These are phyloP conservation scores for Chaetops frenatus DNA, from an alignment of 2,113 vertebrate genomes.

Conservation along the genomic window DNA sequence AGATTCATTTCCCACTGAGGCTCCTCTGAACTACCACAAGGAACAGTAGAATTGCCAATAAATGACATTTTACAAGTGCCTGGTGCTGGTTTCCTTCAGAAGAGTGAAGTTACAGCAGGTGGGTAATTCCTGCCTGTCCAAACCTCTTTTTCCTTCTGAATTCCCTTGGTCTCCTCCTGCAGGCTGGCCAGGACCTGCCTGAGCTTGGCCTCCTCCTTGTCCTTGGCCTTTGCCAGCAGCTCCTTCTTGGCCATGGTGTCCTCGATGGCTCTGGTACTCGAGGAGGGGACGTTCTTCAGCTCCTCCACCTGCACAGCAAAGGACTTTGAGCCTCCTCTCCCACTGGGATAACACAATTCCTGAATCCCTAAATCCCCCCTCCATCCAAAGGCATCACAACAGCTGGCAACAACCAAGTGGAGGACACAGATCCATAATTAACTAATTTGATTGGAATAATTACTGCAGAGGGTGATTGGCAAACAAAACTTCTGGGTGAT, in stretches of 20 bases:
- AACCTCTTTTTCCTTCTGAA: slow-evolving; percentile 93
- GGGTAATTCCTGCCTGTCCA: neutral
- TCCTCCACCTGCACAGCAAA: slow-evolving; percentile 80
- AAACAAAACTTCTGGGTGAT: neutral
- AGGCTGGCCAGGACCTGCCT: slow-evolving; percentile 85
- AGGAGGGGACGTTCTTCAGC: slow-evolving; percentile 73
- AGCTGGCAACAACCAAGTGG: neutral
- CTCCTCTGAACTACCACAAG: neutral
- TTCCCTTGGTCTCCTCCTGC: slow-evolving; percentile 85
- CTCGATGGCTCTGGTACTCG: slow-evolving; percentile 76
- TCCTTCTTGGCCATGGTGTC: slow-evolving; percentile 78
- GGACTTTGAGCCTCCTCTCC: neutral
- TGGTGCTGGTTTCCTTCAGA: accelerated
- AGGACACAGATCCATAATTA: neutral
- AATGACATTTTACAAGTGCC: neutral
- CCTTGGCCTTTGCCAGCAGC: slow-evolving; percentile 79
- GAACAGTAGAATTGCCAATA: neutral
- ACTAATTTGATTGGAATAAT: neutral
- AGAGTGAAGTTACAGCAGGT: neutral
- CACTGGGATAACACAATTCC: neutral
- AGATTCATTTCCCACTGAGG: neutral
- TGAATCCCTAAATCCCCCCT: neutral
- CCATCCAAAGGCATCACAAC: neutral
- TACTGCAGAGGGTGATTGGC: neutral
- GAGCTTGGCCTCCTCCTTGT: slow-evolving; percentile 82